Evolutionary conservation across 2,113 vertebrate species (phyloP), one percentile per base, ranked within the genome.

Genomic region (Penelope pileata): DNA sequence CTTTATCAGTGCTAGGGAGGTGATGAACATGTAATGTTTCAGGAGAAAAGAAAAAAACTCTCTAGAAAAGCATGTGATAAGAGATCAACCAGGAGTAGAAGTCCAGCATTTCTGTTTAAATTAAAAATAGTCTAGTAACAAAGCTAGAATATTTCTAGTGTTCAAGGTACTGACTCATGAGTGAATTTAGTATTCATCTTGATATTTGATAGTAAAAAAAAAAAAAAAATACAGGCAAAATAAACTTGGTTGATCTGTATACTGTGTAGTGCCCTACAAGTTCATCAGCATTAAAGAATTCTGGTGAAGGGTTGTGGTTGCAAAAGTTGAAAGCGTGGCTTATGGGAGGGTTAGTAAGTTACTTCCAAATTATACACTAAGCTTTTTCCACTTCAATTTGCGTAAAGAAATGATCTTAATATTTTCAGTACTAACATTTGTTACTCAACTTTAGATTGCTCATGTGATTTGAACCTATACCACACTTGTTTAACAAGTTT

Each of bases 391-490:
- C 5, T 60, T 5, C 26, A 38, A 51, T 56, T 72, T 67, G 16
- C 1, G 0, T 40, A 38, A 82, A 5, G 4, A 51, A 81, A 43
- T 10, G 27, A 58, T 30, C 1, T 5, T 64, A 48, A 51, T 27
- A 4, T 4, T 10, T 58, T 16, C 1, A 1, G 36, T 32, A 9
- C 16, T 68, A 51, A 51, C 0, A 0, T 2, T 51, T 84, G 26
- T 47, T 54, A n/a, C 16, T 81, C 27, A 38, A 11, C 45, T 63
- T 70, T 7, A 54, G 10, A 9, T 63, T 56, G n/a, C 22, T 69
- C 9, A 3, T 50, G 10, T 45, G 47, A 70, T 51, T 75, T 38
- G 45, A 42, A 64, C 3, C 2, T 76, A 4, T 75, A 18, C 6
- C 0, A 1, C 12, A 3, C 21, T 89, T 56, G 15, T 77, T 50